Base-by-base conservation (phyloP, 2,888 invertebrate species). In the Micropterix aruncella region DNA sequence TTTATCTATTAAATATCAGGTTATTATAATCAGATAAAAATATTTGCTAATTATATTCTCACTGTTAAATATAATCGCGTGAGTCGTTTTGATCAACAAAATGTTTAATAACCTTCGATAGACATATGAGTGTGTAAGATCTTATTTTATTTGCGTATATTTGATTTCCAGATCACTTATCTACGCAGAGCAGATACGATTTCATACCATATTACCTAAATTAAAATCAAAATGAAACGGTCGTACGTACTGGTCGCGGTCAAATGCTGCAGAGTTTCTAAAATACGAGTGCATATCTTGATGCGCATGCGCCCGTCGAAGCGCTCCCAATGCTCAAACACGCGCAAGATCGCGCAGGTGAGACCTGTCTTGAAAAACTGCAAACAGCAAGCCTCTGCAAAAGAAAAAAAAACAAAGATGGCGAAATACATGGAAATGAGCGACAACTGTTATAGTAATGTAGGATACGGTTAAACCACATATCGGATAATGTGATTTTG, bases 251-350 rank as follows among this genome's bases (percentile, higher is more conserved):
- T 77, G 56, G 73, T 73, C 49, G 67, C 66, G 60, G 76, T 76
- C 48, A 78, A 61, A 57, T 77, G 77, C 55, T 77, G 76, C 45
- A 79, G 59, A 3, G 75, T 75, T 54, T 73, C 72, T 40, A 78
- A 63, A 44, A 74, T 70, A 56, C 73, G 73, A 45, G 73, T 73
- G 55, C 74, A 75, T 52, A 78, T 75, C 65, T 76, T 77, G 52
- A 77, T 64, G 50, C 74, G 66, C 63, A 76, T 69, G 58, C 73
- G 74, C 7, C 77, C 76, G 54, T 77, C 77, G 60, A 74, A 77
- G 56, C 74, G 72, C 50, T 78, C 77, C 77, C 78, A 77, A 37
- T 74, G 66, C 57, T 77, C 77, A 62, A 79, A 75, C 54, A 77
- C 69, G 50, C 75, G 65, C 58, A 77, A 67, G 47, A 79, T 60